Conservation (phyloP, 2,797 vertebrate species). For the Paguma larvata region DNA sequence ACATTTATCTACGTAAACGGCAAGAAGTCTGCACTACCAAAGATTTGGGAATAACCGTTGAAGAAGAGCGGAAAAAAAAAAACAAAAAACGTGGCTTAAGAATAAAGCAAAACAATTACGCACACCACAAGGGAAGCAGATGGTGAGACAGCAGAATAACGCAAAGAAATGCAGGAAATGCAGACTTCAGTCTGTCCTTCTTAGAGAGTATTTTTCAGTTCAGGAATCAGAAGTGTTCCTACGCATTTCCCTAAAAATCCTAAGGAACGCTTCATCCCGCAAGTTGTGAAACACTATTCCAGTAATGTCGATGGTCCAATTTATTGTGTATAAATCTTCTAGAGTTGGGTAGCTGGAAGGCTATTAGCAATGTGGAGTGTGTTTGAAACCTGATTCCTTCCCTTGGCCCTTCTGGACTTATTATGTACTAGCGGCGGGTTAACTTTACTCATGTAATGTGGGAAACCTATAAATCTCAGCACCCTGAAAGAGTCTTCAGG, state of each 20-base stretch:
- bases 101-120: not conserved
- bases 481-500: slow-evolving; percentile 29
- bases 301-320: not conserved
- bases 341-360: not conserved
- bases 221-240: not conserved
- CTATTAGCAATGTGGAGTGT: not conserved
- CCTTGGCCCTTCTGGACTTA: not conserved
- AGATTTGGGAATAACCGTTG: not conserved
- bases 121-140: not conserved
- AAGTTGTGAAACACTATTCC: not conserved
- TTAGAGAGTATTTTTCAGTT: not conserved
- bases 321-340: not conserved
- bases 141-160: not conserved
- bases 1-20: not conserved
- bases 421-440: not conserved
- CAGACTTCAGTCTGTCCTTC: not conserved
- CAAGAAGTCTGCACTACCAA: not conserved
- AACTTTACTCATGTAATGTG: not conserved
- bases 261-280: not conserved
- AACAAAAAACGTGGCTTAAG: not conserved
- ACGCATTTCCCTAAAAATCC: not conserved
- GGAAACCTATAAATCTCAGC: slow-evolving; percentile 52
- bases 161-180: not conserved
- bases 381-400: not conserved
- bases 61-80: not conserved